Conservation (phyloP, 1,140 invertebrate species). For the Drosophila pseudoobscura region DNA sequence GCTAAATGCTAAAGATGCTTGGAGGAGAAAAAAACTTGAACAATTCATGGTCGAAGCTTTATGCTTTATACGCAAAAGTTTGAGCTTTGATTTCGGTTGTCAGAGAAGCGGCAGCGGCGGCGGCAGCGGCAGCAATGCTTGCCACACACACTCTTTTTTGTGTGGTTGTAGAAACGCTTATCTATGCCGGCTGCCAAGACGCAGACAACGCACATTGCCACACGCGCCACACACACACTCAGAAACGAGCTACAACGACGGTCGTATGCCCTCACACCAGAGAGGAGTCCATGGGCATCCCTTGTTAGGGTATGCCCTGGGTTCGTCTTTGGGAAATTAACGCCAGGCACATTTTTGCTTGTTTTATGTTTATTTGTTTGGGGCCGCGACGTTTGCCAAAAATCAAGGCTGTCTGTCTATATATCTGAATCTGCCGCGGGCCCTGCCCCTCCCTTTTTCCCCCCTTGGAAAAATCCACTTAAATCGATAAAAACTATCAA, state of each 20-base stretch:
- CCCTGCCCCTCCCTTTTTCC: constrained; percentile 16
- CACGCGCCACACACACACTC: constrained; percentile 9
- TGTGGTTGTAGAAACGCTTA: constrained; percentile 30
- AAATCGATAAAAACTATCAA: constrained; percentile 82
- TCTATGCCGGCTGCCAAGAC: constrained; percentile 49
- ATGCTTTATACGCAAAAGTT: constrained; percentile 60
- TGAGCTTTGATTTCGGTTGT: constrained; percentile 63
- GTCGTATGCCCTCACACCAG: constrained; percentile 12
- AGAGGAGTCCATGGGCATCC: constrained; percentile 4
- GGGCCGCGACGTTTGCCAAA: constrained; percentile 64
- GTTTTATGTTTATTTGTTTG: constrained; percentile 68
- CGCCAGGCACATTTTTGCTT: constrained; percentile 34
- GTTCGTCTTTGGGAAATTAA: constrained; percentile 27
- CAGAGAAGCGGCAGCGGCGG: constrained; percentile 3
- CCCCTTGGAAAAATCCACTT: constrained; percentile 41
- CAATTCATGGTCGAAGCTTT: constrained; percentile 59
- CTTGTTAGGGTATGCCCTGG: neutral
- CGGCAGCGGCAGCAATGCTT: too few relatives aligned
- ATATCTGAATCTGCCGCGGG: constrained; percentile 22
- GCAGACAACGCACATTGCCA: constrained; percentile 35
- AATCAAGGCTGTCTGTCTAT: constrained; percentile 59
- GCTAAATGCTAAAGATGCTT: constrained; percentile 38
- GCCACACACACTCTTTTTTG: neutral
- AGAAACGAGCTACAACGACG: constrained; percentile 8
- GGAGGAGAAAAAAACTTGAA: constrained; percentile 36